Percentiles rank a stretch among this genome's conserved stretches.
Conservation (phyloP, 2,113 vertebrate species). For the Pterocles gutturalis region DNA sequence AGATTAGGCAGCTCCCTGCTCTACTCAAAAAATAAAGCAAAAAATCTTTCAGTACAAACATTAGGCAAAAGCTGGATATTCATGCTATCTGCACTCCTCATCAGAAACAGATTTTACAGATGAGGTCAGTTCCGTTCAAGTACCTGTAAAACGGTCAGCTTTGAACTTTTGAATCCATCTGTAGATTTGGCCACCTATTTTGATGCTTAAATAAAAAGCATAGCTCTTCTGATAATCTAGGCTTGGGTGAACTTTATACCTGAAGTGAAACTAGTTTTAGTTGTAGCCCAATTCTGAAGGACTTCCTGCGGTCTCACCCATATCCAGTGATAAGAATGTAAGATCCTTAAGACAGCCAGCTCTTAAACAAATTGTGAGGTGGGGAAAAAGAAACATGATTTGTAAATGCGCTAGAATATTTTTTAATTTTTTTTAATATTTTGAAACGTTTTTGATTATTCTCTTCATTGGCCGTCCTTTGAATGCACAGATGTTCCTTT, state of each 20-base stretch:
- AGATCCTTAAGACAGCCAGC: neutral
- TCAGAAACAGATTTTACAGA: neutral
- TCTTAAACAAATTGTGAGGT: neutral
- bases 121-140: neutral
- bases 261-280: neutral
- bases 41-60: neutral
- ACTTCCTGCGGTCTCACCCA: neutral
- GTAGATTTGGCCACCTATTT: neutral
- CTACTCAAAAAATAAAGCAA: neutral
- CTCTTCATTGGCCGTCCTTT: neutral
- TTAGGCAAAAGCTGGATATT: neutral
- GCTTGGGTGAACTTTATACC: neutral
- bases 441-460: neutral
- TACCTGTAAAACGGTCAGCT: neutral
- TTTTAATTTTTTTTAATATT: neutral
- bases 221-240: neutral
- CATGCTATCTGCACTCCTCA: neutral
- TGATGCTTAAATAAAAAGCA: neutral
- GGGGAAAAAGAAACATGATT: neutral
- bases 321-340: neutral
- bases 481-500: neutral
- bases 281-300: neutral
- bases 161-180: neutral
- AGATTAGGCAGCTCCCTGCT: neutral
- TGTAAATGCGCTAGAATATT: neutral